These are phyloP conservation scores for Heliconius aoede DNA, from an alignment of 2,888 invertebrate genomes.

Conservation along the genomic window DNA sequence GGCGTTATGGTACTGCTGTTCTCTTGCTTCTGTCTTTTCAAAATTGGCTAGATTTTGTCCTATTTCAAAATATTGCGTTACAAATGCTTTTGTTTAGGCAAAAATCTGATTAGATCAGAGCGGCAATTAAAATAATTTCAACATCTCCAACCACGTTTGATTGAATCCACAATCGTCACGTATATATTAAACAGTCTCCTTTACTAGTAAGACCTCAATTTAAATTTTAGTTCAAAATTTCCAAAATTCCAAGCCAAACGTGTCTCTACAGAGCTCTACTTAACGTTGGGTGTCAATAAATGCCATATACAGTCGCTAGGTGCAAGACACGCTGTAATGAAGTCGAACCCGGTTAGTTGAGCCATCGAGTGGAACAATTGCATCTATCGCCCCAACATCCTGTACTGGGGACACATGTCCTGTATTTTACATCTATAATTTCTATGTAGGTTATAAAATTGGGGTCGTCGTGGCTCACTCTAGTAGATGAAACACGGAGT, in stretches of 20 bases:
- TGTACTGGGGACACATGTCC: constrained; percentile 21
- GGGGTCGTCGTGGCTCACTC: neutral
- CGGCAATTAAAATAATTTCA: no score
- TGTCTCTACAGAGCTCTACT: constrained; percentile 20
- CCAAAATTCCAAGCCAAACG: neutral
- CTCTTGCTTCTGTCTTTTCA: no score
- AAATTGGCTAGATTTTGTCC: neutral
- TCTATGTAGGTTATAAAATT: constrained; percentile 32
- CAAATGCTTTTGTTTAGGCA: neutral
- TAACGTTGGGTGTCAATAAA: constrained; percentile 28
- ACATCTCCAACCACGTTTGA: no score
- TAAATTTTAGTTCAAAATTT: neutral
- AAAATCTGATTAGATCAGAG: no score
- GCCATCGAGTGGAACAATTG: constrained; percentile 81
- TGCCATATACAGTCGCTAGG: constrained; percentile 38
- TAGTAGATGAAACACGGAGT: neutral
- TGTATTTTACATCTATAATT: constrained; percentile 41
- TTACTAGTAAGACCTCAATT: neutral
- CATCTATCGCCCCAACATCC: constrained; percentile 61
- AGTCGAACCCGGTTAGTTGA: constrained; percentile 81
- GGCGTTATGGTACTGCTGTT: neutral
- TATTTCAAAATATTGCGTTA: neutral
- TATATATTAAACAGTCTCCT: neutral
- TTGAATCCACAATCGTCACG: no score
- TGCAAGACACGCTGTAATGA: constrained; percentile 62